Percentiles rank a stretch among this genome's conserved stretches.
phyloP scores from a whole-genome alignment of 2,113 vertebrate species.

The Orientallactaga bullata region DNA sequence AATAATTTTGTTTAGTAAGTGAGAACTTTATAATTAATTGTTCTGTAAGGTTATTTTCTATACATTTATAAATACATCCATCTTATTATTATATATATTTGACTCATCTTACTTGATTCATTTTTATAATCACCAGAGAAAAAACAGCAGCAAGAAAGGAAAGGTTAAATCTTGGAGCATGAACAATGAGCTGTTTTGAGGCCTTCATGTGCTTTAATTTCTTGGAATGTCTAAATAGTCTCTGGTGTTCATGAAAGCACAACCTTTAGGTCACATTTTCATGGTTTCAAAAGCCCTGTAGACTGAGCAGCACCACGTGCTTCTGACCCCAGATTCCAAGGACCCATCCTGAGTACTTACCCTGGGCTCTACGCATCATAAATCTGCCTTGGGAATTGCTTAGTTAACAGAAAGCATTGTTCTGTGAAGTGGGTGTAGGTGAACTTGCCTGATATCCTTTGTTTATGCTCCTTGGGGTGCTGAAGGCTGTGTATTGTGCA shows the following conservation, averaged over 20 bases:
- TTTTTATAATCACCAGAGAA: constrained; percentile 11
- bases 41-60: constrained; percentile 25
- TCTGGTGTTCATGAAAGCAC: constrained; percentile 33
- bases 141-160: constrained; percentile 14
- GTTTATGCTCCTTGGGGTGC: constrained; percentile 73
- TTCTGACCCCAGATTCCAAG: constrained; percentile 78
- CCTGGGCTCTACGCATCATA: constrained; percentile 53
- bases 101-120: constrained; percentile 26
- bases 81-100: neutral
- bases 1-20: constrained; percentile 32
- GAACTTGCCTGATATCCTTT: constrained; percentile 62
- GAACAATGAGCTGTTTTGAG: constrained; percentile 69
- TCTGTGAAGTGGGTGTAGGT: constrained; percentile 71
- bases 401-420: constrained; percentile 70
- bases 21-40: constrained; percentile 9
- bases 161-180: constrained; percentile 63
- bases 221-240: constrained; percentile 61
- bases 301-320: constrained; percentile 29
- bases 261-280: constrained; percentile 74
- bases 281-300: constrained; percentile 63
- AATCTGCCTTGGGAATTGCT: constrained; percentile 77
- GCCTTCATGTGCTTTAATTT: constrained; percentile 66
- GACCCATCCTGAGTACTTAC: constrained; percentile 71
- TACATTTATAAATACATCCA: neutral
- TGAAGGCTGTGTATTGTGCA: constrained; percentile 81